These are phyloP conservation scores for Axinella damicornis DNA, from an alignment of 37 sponge, comb jelly and placozoan genomes.

Conservation along the genomic window DNA sequence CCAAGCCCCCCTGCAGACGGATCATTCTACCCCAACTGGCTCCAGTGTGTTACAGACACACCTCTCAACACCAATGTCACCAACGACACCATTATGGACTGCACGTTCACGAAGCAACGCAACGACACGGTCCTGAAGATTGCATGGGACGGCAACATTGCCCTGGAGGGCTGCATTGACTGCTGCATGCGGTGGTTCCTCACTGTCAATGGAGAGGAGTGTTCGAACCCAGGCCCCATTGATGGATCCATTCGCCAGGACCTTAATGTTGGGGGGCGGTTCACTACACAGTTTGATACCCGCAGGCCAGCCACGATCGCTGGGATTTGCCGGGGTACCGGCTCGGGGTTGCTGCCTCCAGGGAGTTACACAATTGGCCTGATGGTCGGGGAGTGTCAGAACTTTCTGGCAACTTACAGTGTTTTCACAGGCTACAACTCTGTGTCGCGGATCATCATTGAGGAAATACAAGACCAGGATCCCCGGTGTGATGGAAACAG, in stretches of 20 bases:
- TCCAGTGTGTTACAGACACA: slow-evolving; percentile 28
- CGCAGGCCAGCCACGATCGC: slow-evolving; percentile 40
- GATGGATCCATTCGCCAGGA: slow-evolving; percentile 58
- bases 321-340: slow-evolving; percentile 51
- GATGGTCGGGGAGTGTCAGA: slow-evolving; percentile 32
- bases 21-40: slow-evolving; percentile 45
- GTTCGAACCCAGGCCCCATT: slow-evolving; percentile 55
- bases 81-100: slow-evolving; percentile 12
- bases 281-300: slow-evolving; percentile 16
- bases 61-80: slow-evolving; percentile 14
- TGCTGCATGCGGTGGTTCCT: slow-evolving; percentile 78
- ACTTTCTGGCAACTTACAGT: neutral
- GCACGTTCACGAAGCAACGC: slow-evolving; percentile 29
- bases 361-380: slow-evolving; percentile 28
- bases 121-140: slow-evolving; percentile 38
- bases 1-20: neutral
- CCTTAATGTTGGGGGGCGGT: neutral
- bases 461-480: slow-evolving; percentile 47
- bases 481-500: no score
- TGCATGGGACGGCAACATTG: slow-evolving; percentile 71
- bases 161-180: slow-evolving; percentile 35
- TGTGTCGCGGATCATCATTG: slow-evolving; percentile 67
- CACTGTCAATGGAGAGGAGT: slow-evolving; percentile 55
- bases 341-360: neutral
- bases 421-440: slow-evolving; percentile 72